A percentile compares a stretch with the other conserved stretches of the same genome.
Evolutionary conservation across 1,140 invertebrate genomes (phyloP).

Genomic region (Microplitis demolitor): DNA sequence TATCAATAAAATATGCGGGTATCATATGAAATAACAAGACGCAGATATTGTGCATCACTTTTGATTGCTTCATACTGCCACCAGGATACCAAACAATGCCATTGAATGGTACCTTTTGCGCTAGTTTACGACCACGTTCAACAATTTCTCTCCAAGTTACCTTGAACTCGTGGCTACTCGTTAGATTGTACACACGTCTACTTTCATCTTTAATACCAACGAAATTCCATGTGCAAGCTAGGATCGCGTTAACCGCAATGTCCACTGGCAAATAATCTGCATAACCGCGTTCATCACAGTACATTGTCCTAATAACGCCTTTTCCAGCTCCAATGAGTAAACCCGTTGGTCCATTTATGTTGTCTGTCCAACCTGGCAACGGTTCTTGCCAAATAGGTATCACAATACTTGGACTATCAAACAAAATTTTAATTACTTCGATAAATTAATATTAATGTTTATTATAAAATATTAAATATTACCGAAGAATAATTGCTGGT

Average conservation of each 20-base stretch:
- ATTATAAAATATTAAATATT: conserved; percentile 36
- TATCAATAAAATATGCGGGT: conserved; percentile 82
- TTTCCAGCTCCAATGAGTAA: conserved; percentile 79
- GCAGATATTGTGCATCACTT: conserved; percentile 76
- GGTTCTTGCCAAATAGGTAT: conserved; percentile 83
- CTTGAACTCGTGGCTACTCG: conserved; percentile 79
- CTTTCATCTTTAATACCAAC: conserved; percentile 51
- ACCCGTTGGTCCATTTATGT: conserved; percentile 87
- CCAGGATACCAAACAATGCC: conserved; percentile 87
- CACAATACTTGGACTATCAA: conserved; percentile 62
- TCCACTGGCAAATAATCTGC: conserved; percentile 90
- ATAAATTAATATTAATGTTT: not conserved
- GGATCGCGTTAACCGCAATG: conserved; percentile 72
- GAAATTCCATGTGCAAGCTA: conserved; percentile 69
- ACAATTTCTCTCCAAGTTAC: conserved; percentile 82
- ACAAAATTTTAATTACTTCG: not conserved
- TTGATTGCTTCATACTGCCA: conserved; percentile 83
- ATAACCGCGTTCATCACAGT: conserved; percentile 75
- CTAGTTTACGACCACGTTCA: conserved; percentile 78
- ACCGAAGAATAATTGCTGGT: conserved; percentile 86
- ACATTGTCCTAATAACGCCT: conserved; percentile 84
- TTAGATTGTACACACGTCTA: conserved; percentile 72
- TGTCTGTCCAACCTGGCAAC: conserved; percentile 90
- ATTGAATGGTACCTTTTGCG: conserved; percentile 77
- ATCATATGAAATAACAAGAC: conserved; percentile 83